Evolutionary conservation across 2,797 vertebrate species (phyloP).

Genomic region (Psittacula echo): DNA sequence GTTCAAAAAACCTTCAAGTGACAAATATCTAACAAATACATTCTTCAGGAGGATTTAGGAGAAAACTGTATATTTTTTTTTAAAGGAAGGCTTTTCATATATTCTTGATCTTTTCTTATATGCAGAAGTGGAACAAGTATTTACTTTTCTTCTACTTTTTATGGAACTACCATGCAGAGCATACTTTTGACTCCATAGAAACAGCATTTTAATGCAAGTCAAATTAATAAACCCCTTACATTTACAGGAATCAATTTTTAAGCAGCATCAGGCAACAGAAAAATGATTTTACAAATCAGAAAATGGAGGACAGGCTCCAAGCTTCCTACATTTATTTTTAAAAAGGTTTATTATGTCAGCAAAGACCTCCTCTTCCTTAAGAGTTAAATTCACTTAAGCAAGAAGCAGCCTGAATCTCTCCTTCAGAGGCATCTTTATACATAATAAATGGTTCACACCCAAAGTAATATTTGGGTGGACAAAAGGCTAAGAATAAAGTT

Average conservation of each 20-base stretch:
- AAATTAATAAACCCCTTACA: constrained; percentile 33
- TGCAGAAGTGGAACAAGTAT: neutral
- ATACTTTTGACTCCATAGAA: constrained; percentile 33
- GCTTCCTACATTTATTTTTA: neutral
- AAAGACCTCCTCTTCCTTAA: neutral
- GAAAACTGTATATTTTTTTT: neutral
- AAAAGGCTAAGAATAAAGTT: neutral
- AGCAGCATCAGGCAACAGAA: neutral
- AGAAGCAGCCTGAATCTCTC: neutral
- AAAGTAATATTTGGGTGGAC: neutral
- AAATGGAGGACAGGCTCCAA: neutral
- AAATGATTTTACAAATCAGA: neutral
- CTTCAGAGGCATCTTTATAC: neutral
- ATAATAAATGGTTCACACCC: neutral
- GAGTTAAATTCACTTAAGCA: neutral
- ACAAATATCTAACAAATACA: neutral
- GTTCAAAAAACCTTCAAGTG: neutral
- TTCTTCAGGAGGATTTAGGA: neutral
- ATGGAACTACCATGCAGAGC: neutral
- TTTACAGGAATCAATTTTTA: neutral
- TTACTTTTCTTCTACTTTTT: constrained; percentile 10
- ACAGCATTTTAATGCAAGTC: neutral
- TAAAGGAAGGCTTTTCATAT: neutral
- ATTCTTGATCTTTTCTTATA: neutral
- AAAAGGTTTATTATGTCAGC: neutral